These are phyloP conservation scores for Chitala chitala DNA, from an alignment of 2,113 vertebrate species.

Conservation along the genomic window DNA sequence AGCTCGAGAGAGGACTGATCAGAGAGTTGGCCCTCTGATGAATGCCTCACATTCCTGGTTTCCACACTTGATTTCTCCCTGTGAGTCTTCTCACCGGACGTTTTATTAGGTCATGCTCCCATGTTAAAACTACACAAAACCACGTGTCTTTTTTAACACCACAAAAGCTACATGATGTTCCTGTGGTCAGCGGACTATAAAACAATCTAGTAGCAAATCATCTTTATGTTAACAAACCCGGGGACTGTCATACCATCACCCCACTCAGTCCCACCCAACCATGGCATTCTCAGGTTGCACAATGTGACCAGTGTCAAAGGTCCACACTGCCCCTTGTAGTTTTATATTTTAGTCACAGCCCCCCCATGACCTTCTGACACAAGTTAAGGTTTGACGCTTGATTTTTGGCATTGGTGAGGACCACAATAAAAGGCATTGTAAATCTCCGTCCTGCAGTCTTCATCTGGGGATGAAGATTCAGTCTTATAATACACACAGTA, in stretches of 20 bases:
- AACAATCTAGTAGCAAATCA: slow-evolving; percentile 55
- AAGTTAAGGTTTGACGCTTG: too few relatives aligned
- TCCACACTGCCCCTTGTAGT: not conserved
- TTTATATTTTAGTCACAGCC: not conserved
- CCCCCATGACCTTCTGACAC: not conserved
- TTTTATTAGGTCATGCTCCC: slow-evolving; percentile 35
- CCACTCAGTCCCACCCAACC: not conserved
- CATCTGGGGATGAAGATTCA: too few relatives aligned
- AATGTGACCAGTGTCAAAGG: not conserved
- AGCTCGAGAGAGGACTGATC: too few relatives aligned
- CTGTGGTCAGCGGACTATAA: slow-evolving; percentile 46
- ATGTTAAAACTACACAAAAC: slow-evolving; percentile 39
- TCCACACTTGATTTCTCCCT: slow-evolving; percentile 20
- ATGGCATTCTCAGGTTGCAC: not conserved
- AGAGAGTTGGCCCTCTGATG: too few relatives aligned
- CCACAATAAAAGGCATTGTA: too few relatives aligned
- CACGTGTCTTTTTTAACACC: slow-evolving; percentile 9
- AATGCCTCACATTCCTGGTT: slow-evolving; percentile 19
- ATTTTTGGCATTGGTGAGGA: slow-evolving; percentile 2
- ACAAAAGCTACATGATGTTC: slow-evolving; percentile 45
- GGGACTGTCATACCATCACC: slow-evolving; percentile 43
- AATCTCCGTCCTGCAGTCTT: too few relatives aligned
- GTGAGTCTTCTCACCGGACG: slow-evolving; percentile 40
- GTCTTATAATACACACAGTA: too few relatives aligned
- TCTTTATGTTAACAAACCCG: slow-evolving; percentile 55